Percentiles rank a stretch among this genome's conserved stretches.
Evolutionary conservation across 2,113 vertebrate species (phyloP).

Genomic region (Crocuta crocuta): DNA sequence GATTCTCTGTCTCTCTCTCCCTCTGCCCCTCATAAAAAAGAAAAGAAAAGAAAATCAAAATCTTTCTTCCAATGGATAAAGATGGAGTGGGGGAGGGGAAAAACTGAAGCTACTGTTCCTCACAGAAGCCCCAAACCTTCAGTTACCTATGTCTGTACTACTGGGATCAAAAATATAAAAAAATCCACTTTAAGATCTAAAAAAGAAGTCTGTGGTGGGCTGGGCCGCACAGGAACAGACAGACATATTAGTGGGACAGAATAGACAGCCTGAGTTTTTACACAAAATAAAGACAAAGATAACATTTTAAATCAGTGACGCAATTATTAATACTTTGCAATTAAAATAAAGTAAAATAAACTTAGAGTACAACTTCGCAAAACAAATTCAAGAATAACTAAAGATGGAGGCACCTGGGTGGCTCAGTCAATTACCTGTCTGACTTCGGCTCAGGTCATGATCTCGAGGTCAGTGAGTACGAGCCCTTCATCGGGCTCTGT

Average conservation of each 20-base stretch:
- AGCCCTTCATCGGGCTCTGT: too few species aligned
- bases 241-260: neutral
- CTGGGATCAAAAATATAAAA: neutral
- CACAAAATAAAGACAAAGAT: neutral
- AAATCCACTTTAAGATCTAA: neutral
- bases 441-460: too few species aligned
- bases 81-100: rapidly evolving
- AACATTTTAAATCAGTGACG: neutral
- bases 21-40: too few species aligned
- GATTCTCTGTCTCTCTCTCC: too few species aligned
- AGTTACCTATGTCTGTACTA: neutral
- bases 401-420: too few species aligned
- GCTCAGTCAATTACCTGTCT: too few species aligned
- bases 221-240: neutral
- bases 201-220: neutral
- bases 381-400: neutral
- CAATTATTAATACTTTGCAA: neutral
- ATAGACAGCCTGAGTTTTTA: neutral
- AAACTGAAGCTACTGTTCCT: neutral
- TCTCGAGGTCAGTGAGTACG: too few species aligned
- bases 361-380: neutral
- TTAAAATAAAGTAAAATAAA: neutral
- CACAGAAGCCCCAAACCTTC: neutral
- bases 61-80: neutral
- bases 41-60: neutral